Percentiles rank a stretch among this genome's conserved stretches.
Conservation (phyloP, 2,113 vertebrate species). For the Sprattus sprattus region DNA sequence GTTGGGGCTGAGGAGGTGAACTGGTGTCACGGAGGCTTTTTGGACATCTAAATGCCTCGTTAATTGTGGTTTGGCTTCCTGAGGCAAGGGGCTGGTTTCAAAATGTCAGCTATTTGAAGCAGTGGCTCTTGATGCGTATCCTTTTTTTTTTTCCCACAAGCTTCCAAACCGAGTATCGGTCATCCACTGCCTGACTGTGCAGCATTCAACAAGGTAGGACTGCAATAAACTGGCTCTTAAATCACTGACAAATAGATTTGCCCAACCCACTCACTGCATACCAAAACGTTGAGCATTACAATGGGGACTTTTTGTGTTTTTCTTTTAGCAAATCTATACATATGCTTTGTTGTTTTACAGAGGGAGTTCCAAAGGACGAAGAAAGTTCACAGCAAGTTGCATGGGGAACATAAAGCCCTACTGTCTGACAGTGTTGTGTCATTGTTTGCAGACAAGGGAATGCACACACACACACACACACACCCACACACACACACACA, state of each 20-base stretch:
- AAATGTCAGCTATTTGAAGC: neutral
- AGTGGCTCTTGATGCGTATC: neutral
- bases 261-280: neutral
- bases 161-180: neutral
- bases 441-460: slow-evolving; percentile 8
- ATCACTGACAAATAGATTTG: neutral
- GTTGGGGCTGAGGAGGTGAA: neutral
- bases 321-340: neutral
- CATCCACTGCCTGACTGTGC: neutral
- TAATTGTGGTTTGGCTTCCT: slow-evolving; percentile 8
- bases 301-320: neutral
- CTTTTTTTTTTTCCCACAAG: neutral
- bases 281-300: neutral
- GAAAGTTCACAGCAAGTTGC: neutral
- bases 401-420: neutral
- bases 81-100: neutral
- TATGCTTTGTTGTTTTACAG: neutral
- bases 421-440: neutral
- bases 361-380: neutral
- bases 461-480: neutral
- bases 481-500: neutral
- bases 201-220: neutral
- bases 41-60: slow-evolving; percentile 5
- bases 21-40: neutral
- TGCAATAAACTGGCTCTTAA: neutral